Evolutionary conservation across 2,797 vertebrate species (phyloP).

Genomic region (Cuniculus paca): DNA sequence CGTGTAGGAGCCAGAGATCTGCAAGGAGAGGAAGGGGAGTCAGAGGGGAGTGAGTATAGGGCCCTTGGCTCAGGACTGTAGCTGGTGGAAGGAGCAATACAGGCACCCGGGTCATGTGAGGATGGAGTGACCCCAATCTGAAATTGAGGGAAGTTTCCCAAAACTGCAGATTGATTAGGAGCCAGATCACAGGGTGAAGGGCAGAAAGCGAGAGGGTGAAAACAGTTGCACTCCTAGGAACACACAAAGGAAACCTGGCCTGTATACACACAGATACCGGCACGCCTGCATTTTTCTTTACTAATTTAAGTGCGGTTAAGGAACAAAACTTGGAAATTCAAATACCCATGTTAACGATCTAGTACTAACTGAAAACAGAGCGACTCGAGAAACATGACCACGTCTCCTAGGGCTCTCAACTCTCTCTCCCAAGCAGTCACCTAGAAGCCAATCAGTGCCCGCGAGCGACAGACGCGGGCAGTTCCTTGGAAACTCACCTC

Average conservation of each 20-base stretch:
- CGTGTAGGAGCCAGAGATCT: constrained; percentile 80
- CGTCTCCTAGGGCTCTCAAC: background rate
- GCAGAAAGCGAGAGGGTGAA: background rate
- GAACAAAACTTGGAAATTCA: background rate
- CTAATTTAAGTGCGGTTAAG: background rate
- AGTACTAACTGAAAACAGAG: constrained; percentile 3
- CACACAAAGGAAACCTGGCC: constrained; percentile 43
- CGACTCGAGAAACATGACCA: constrained; percentile 50
- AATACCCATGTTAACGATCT: background rate
- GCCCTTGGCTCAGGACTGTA: background rate
- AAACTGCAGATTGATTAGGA: background rate
- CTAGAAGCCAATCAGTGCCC: background rate
- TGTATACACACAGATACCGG: background rate
- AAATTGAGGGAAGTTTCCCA: background rate
- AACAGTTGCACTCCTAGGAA: background rate
- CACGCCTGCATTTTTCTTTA: background rate
- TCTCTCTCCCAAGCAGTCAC: background rate
- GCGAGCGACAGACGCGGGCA: background rate
- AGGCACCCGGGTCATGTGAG: background rate
- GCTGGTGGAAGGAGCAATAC: background rate
- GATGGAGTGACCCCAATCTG: no score
- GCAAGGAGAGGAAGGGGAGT: no score
- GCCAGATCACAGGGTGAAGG: background rate
- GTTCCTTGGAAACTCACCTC: constrained; percentile 77
- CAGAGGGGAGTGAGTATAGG: no score